phyloP scores from a whole-genome alignment of 37 sponge, comb jelly and placozoan species.

The Aplysina aerophoba region DNA sequence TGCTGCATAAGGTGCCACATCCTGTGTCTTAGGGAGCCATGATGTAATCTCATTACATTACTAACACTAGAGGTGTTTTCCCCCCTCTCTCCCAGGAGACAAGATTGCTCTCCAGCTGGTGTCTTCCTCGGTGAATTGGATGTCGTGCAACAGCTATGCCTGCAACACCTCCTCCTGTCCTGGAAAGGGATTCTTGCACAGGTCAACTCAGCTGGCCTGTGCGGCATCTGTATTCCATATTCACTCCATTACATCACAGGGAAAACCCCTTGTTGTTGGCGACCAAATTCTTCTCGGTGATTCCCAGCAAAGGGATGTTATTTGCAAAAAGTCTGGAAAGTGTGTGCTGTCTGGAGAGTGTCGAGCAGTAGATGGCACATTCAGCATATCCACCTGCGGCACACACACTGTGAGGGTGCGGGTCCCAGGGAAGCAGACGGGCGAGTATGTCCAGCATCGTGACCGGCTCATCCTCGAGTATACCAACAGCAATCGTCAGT shows the following conservation, averaged over 20 bases:
- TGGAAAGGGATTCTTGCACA: not conserved
- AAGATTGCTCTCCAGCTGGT: slow-evolving; percentile 17
- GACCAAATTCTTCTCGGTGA: not conserved
- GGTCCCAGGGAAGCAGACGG: not conserved
- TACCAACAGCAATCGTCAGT: not conserved
- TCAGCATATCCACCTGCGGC: not conserved
- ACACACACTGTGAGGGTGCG: not conserved
- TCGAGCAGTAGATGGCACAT: not conserved
- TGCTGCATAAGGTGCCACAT: too few species aligned
- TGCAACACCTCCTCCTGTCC: slow-evolving; percentile 18
- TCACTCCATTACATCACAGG: not conserved
- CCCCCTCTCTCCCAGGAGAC: not conserved
- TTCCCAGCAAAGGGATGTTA: not conserved
- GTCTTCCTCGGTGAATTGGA: not conserved
- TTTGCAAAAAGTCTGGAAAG: not conserved
- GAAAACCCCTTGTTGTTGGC: not conserved
- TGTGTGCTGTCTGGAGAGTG: not conserved
- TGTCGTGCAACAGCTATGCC: not conserved
- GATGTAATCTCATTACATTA: too few species aligned
- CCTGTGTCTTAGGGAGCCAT: too few species aligned
- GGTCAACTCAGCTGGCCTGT: not conserved
- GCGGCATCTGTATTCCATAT: not conserved
- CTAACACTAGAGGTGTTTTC: too few species aligned
- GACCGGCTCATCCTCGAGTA: not conserved
- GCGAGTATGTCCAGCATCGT: slow-evolving; percentile 9